These are phyloP conservation scores for Anthoptus insignis DNA, from an alignment of 2,888 invertebrate genomes.

Conservation along the genomic window DNA sequence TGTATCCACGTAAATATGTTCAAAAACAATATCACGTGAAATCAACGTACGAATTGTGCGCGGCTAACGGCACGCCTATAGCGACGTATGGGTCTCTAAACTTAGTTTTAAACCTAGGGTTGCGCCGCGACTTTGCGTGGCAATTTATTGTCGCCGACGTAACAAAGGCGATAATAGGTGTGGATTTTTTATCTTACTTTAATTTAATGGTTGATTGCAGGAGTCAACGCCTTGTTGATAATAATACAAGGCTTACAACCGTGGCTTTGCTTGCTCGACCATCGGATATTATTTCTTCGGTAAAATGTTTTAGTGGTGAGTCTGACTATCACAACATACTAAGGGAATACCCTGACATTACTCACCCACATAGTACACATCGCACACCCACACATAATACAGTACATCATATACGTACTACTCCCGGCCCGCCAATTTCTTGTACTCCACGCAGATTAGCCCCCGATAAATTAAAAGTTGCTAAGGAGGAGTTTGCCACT, in stretches of 20 bases:
- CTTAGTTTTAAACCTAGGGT: slow-evolving; percentile 51
- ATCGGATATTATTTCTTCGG: too few species aligned
- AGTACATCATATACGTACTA: too few species aligned
- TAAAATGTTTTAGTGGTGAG: too few species aligned
- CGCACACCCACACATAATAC: not conserved
- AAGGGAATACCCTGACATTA: too few species aligned
- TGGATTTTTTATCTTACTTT: slow-evolving; percentile 54
- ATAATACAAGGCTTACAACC: too few species aligned
- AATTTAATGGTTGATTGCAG: slow-evolving; percentile 53
- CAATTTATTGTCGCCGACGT: slow-evolving; percentile 57
- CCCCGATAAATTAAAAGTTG: slow-evolving; percentile 37
- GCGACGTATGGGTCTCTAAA: slow-evolving; percentile 51
- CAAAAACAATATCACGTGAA: slow-evolving; percentile 38
- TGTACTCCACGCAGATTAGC: not conserved
- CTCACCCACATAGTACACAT: not conserved
- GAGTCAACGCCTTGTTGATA: slow-evolving; percentile 44
- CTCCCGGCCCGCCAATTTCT: too few species aligned
- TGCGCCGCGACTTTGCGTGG: slow-evolving; percentile 54
- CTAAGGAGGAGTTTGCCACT: slow-evolving; percentile 4
- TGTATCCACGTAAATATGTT: slow-evolving; percentile 43
- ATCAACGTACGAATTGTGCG: slow-evolving; percentile 51
- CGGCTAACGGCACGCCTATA: slow-evolving; percentile 55
- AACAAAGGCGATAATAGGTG: slow-evolving; percentile 56
- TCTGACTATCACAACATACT: too few species aligned
- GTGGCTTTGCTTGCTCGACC: too few species aligned